phyloP scores from a whole-genome alignment of 2,888 invertebrate genomes.

The Argynnis bischoffii region DNA sequence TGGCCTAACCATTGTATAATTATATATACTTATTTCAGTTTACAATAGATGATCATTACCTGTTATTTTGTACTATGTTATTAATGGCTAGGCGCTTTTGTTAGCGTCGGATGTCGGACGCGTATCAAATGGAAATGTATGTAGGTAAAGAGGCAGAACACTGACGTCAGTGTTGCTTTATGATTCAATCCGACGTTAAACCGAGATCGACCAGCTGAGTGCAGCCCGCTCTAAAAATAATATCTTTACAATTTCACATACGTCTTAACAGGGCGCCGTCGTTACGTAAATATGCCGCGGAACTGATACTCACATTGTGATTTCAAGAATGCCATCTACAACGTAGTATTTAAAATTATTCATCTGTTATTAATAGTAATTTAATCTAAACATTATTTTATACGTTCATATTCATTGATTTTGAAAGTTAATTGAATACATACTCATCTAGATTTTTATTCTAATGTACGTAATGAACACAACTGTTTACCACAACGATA shows the following conservation, averaged over 20 bases:
- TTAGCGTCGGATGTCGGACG: slow-evolving; percentile 2
- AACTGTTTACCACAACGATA: too few relatives aligned
- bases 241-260: slow-evolving; percentile 64
- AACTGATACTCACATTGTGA: slow-evolving; percentile 23
- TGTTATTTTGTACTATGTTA: neutral
- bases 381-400: neutral
- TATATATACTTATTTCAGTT: neutral
- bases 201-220: slow-evolving; percentile 72
- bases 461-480: too few relatives aligned
- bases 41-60: neutral
- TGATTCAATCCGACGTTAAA: slow-evolving; percentile 72
- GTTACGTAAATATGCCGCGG: slow-evolving; percentile 39
- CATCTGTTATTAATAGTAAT: neutral
- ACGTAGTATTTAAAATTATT: neutral
- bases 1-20: too few relatives aligned
- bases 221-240: slow-evolving; percentile 75
- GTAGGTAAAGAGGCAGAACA: slow-evolving; percentile 50
- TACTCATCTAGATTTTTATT: too few relatives aligned
- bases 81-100: slow-evolving; percentile 6
- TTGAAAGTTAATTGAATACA: too few relatives aligned
- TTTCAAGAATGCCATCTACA: slow-evolving; percentile 1
- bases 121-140: slow-evolving; percentile 36
- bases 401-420: too few relatives aligned
- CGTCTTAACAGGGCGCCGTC: slow-evolving; percentile 50
- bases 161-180: slow-evolving; percentile 78